Percentiles rank a stretch among this genome's conserved stretches.
Evolutionary conservation across 2,888 invertebrate species (phyloP).

Genomic region (Hypomecis atomaria): DNA sequence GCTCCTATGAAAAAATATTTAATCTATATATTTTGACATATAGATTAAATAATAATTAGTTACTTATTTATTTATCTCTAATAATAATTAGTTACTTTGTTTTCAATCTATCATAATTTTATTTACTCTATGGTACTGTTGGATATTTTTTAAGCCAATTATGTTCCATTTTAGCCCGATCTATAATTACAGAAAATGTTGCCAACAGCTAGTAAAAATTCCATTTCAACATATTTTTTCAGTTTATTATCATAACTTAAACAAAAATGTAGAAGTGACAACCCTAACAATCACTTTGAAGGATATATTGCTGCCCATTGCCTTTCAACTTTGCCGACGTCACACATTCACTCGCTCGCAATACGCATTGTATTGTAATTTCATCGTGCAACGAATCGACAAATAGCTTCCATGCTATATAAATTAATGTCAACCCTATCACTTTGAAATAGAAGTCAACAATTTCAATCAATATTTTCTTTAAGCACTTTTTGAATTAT

Average conservation of each 20-base stretch:
- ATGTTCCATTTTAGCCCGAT: no score
- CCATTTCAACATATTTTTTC: not conserved
- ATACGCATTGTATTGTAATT: conserved; percentile 79
- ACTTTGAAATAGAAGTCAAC: conserved; percentile 41
- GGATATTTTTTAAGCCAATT: no score
- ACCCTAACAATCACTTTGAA: conserved; percentile 62
- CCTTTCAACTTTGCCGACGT: conserved; percentile 76
- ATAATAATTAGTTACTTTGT: no score
- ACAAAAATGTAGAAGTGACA: conserved; percentile 38
- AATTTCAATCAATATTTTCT: conserved; percentile 33
- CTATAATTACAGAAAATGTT: no score
- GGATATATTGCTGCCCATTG: conserved; percentile 72
- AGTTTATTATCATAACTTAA: not conserved
- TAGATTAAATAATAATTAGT: no score
- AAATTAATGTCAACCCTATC: conserved; percentile 35
- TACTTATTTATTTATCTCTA: no score
- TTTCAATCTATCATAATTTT: no score
- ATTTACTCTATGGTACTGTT: no score
- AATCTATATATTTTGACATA: no score
- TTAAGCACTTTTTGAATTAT: not conserved
- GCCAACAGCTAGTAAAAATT: no score
- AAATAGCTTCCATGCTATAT: conserved; percentile 52
- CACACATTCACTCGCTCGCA: conserved; percentile 69
- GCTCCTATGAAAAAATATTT: no score
- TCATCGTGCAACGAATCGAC: conserved; percentile 70